Evolutionary conservation across 2,797 vertebrate species (phyloP).

Genomic region (Bufotes viridis): DNA sequence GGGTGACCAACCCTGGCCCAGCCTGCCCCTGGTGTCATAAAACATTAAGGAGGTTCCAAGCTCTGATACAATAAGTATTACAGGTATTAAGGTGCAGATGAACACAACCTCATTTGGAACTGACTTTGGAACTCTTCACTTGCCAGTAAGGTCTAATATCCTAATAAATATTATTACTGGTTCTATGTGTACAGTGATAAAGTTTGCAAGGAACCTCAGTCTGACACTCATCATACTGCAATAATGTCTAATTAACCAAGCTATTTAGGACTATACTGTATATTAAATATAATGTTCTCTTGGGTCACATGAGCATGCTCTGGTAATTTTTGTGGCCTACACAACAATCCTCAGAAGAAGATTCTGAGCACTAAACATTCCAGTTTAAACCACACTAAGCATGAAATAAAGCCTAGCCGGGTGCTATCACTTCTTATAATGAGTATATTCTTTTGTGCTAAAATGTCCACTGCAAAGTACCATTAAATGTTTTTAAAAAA

Average conservation of each 20-base stretch:
- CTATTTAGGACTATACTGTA: background rate
- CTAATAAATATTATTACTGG: too few species aligned
- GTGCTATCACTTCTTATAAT: background rate
- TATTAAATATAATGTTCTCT: background rate
- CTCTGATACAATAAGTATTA: too few species aligned
- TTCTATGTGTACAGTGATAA: too few species aligned
- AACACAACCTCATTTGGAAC: too few species aligned
- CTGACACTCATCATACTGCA: background rate
- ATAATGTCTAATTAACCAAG: background rate
- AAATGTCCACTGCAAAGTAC: background rate
- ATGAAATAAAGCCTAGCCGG: background rate
- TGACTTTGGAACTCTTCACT: too few species aligned
- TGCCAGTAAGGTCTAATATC: too few species aligned
- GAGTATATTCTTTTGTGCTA: background rate
- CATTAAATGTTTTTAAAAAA: background rate
- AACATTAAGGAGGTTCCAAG: too few species aligned
- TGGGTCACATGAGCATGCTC: background rate
- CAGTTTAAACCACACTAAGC: background rate
- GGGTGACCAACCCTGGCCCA: too few species aligned
- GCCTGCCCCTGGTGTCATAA: too few species aligned
- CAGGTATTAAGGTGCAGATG: too few species aligned
- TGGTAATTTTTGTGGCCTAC: background rate
- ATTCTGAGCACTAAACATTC: background rate
- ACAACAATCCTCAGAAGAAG: background rate
- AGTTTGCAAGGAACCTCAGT: background rate